Conservation (phyloP, 2,888 invertebrate genomes). For the Eulithis prunata region DNA sequence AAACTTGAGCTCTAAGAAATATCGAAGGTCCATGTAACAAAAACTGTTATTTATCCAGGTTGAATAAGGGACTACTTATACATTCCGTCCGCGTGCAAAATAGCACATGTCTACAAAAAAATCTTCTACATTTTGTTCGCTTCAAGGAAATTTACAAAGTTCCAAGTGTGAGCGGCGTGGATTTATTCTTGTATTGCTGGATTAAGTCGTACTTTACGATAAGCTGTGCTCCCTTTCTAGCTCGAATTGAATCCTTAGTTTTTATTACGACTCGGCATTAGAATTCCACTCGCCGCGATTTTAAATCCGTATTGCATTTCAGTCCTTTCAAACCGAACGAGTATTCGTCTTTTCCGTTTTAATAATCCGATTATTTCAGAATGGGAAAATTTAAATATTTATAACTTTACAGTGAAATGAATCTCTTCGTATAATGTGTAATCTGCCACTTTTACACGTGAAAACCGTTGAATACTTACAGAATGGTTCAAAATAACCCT, state of each 20-base stretch:
- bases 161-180: conserved; percentile 49
- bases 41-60: conserved; percentile 41
- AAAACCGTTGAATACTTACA: too few species aligned
- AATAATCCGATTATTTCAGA: conserved; percentile 32
- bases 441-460: too few species aligned
- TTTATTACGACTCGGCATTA: conserved; percentile 55
- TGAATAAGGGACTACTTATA: conserved; percentile 42
- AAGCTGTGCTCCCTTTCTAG: conserved; percentile 52
- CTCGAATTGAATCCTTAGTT: conserved; percentile 61
- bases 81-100: conserved; percentile 50
- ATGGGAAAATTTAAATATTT: conserved; percentile 6
- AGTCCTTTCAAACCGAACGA: conserved; percentile 35
- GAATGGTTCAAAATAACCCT: too few species aligned
- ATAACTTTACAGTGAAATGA: neutral
- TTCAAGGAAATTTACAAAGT: conserved; percentile 52
- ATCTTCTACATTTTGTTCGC: conserved; percentile 51
- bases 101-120: conserved; percentile 52
- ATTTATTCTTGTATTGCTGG: conserved; percentile 59
- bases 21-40: conserved; percentile 37
- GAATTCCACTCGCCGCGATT: conserved; percentile 43
- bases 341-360: conserved; percentile 29
- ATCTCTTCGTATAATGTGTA: neutral
- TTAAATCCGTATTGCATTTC: conserved; percentile 36
- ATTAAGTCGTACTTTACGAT: conserved; percentile 54
- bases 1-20: conserved; percentile 28